phyloP scores from a whole-genome alignment of 30 jellyfish, hydroid and myxozoan genomes.

The Hydractinia echinata region DNA sequence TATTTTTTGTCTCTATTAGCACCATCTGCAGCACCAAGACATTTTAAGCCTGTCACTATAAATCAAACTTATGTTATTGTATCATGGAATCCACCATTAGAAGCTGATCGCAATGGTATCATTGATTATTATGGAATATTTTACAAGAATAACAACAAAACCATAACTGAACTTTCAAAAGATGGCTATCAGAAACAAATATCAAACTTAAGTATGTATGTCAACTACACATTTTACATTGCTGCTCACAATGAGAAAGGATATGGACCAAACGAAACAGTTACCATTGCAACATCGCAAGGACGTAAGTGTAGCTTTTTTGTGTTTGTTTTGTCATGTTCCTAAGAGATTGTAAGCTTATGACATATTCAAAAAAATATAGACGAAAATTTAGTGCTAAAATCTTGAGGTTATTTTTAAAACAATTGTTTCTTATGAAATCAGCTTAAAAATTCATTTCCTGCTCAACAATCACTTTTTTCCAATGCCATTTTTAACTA shows the following conservation, averaged over 20 bases:
- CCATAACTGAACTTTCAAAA: neutral
- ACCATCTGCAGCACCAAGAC: conserved; percentile 12
- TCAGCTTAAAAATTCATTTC: too few relatives aligned
- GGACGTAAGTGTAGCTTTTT: neutral
- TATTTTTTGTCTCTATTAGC: neutral
- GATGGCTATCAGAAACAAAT: neutral
- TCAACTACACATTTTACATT: neutral
- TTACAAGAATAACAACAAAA: neutral
- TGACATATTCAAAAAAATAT: too few relatives aligned
- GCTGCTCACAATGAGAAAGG: conserved; percentile 15
- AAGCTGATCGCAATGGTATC: conserved; percentile 14
- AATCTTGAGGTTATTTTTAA: too few relatives aligned
- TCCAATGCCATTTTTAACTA: too few relatives aligned
- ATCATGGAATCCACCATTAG: neutral
- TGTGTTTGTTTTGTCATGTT: too few relatives aligned
- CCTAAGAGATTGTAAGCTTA: too few relatives aligned
- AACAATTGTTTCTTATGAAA: too few relatives aligned
- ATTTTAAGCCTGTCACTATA: neutral
- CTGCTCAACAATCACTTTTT: too few relatives aligned
- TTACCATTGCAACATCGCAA: neutral
- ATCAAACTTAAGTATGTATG: conserved; percentile 3
- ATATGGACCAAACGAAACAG: neutral
- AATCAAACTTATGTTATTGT: neutral
- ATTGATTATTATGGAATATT: neutral
- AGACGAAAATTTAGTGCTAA: too few relatives aligned